Evolutionary conservation across 1,140 invertebrate genomes (phyloP), one percentile per base, ranked within the genome.

Genomic region (Sipha flava): DNA sequence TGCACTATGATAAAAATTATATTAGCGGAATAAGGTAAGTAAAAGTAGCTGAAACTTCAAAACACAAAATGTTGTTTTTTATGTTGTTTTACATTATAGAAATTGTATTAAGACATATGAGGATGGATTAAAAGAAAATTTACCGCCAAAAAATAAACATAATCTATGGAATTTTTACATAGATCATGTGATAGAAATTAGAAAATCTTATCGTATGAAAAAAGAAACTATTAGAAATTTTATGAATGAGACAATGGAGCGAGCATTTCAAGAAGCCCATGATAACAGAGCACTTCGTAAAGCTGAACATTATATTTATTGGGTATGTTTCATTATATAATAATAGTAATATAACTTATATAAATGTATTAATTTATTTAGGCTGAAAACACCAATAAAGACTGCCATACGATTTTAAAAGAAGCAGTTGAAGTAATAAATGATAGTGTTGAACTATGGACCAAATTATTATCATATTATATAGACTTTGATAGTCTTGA

Each of bases 141-240:
- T 77, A 59, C 37, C n/a, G 9, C 34, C 21, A 18, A 77, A 57
- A 26, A 57, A 77, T 40, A 77, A 77, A 77, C 73, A 77, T 40
- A 52, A 77, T 40, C 7, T 77, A 29, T 77, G 73, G 73, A 54
- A 77, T 23, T 57, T 77, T 40, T 77, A 77, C 31, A 57, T 77
- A 10, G 52, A 77, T 29, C 49, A 52, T 77, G 14, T 77, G 9
- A 77, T 77, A 16, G 73, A 77, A 77, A 77, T 77, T 57, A 16
- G 73, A 7, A 57, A 43, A 37, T 77, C 73, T 23, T 77, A 77
- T 43, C 73, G 73, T n/a, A 77, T 77, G 73, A 52, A 77, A 77
- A 77, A 77, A 16, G 52, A 77, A 77, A 57, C 73, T 16, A 77
- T 54, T 29, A 77, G 52, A 37, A 54, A 57, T 57, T 77, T 57